Evolutionary conservation across 2,888 invertebrate species (phyloP), one percentile per base, ranked within the genome.

Genomic region (Dynastes hyllus): DNA sequence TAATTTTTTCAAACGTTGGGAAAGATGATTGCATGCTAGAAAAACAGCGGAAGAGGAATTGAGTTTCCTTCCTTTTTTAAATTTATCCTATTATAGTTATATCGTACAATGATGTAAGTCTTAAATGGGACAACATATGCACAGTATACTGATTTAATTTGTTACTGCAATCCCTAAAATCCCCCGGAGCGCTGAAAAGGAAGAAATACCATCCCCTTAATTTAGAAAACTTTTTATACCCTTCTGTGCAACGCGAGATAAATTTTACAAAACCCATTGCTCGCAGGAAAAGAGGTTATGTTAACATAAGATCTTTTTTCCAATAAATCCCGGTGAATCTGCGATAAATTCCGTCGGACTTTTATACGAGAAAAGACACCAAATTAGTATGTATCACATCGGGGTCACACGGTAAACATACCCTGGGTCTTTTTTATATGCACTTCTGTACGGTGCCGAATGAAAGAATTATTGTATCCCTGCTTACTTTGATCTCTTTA

Each of bases 321-420:
- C 69, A 45, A 69, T 69, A 69, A 69, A 69, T 69, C 69, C 69
- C 50, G 6, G 69, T 50, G 69, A 69, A 69, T 69, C 50, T 27
- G 22, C 69, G 22, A 50, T 50, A 50, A 50, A 50, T 69, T 69
- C 37, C 69, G 37, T 11, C 11, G 50, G 16, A 50, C 22, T 69
- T 69, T 69, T 51, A 69, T 69, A 45, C 27, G 29, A 69, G 45
- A 67, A 40, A 69, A 67, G 50, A 69, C 22, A 69, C 50, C 69
- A 69, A 69, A 69, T 69, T 69, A 69, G 69, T 69, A 69, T 69
- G 69, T 69, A 69, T 69, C 69, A 45, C 69, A 50, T 51, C 27
- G 50, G 50, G 69, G 69, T 69, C 69, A 69, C 69, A 45, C 69
- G 16, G 69, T 69, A 69, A 69, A 69, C 69, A 69, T 27, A 51